phyloP scores from a whole-genome alignment of 1,140 invertebrate genomes.

The Nebria ingens region DNA sequence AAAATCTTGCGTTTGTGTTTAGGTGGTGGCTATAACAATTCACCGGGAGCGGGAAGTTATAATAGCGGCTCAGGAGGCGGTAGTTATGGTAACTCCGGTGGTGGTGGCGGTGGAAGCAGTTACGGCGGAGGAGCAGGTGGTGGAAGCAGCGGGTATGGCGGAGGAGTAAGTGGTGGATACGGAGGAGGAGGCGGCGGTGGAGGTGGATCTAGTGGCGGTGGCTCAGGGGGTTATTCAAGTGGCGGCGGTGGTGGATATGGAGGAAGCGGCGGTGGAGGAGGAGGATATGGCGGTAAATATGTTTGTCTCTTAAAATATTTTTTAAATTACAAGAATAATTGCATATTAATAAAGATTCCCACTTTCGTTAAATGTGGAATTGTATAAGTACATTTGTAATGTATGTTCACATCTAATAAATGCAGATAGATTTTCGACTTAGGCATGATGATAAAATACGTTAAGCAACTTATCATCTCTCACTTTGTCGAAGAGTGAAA shows the following conservation, averaged over 20 bases:
- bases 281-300: conserved; percentile 28
- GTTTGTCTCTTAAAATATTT: too few relatives aligned
- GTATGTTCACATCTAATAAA: background rate
- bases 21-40: conserved; percentile 20
- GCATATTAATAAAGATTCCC: too few relatives aligned
- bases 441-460: conserved; percentile 1
- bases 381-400: background rate
- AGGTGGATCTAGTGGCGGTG: conserved; percentile 29
- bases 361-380: too few relatives aligned
- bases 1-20: conserved; percentile 14
- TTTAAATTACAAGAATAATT: too few relatives aligned
- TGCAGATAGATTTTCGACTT: background rate
- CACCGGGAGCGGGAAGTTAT: conserved; percentile 21
- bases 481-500: conserved; percentile 2
- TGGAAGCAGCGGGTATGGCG: conserved; percentile 26
- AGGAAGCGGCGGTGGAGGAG: conserved; percentile 36
- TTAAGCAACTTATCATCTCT: background rate
- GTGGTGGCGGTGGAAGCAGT: conserved; percentile 30
- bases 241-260: conserved; percentile 34
- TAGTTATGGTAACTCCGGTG: conserved; percentile 27
- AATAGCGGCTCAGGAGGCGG: conserved; percentile 29
- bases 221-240: conserved; percentile 28
- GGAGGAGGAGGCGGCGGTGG: conserved; percentile 29
- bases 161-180: conserved; percentile 20
- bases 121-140: conserved; percentile 37